Base-by-base conservation (phyloP, 2,113 vertebrate genomes). In the Himantopus leucocephalus region DNA sequence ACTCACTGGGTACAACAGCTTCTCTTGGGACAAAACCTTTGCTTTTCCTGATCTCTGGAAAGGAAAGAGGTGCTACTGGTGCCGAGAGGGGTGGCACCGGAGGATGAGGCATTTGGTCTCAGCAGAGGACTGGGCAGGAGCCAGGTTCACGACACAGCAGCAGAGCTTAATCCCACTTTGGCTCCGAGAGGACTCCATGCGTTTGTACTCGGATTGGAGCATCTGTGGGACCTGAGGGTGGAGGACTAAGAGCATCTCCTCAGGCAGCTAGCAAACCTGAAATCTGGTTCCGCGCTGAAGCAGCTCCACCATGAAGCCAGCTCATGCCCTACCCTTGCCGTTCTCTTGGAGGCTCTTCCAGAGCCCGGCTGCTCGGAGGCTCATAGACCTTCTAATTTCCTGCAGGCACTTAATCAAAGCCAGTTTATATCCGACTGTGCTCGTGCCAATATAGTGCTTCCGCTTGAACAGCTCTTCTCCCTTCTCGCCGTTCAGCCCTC, bases 331-430 rank as follows among this genome's bases (percentile, higher is more conserved):
- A 34, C 73, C 80, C 80, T 92, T 8, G 0, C 1, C 1, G 76
- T 84, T 87, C 90, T 93, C 87, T 79, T 90, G 77, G 93, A 97
- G 84, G 91, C 73, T 89, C 48, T 76, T 96, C 93, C 93, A 94
- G 84, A 74, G 52, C 55, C 32, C 0, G 8, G 68, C 88, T 92
- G 71, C 76, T 86, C 8, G 1, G 63, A 77, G 72, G 50, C 32
- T 84, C 43, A 11, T 77, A 89, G 86, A 41, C 50, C 91, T 95
- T 17, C 92, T 88, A 3, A 29, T 64, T 86, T 95, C 96, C 89
- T 90, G 89, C 91, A 78, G 81, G 84, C 87, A 14, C 64, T 91
- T 81, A 59, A 87, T 92, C 76, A 45, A 0, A 0, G 90, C 80
- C 80, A 19, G 64, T 64, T 94, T 32, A 24, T 17, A 55, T 41